Conservation (phyloP, 1,140 invertebrate genomes). For the Proctacanthus coquilletti region DNA sequence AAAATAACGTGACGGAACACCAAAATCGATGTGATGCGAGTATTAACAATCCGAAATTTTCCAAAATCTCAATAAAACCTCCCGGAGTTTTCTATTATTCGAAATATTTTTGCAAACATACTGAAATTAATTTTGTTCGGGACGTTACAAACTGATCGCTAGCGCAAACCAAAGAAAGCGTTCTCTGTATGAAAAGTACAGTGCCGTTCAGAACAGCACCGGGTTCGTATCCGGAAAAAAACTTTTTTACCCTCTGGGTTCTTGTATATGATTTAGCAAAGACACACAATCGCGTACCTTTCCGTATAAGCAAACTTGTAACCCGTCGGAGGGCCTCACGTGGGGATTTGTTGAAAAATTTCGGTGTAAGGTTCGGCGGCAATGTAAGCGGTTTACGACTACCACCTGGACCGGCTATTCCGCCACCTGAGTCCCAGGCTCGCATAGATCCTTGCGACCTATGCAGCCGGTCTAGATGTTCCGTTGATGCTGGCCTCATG, state of each 20-base stretch:
- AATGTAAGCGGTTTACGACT: conserved; percentile 58
- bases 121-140: neutral
- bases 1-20: too few relatives aligned
- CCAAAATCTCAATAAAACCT: conserved; percentile 1
- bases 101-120: neutral
- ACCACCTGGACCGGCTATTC: conserved; percentile 32
- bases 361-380: conserved; percentile 67
- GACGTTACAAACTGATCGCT: neutral
- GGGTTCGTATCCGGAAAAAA: too few relatives aligned
- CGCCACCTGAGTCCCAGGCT: conserved; percentile 28
- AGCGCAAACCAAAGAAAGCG: too few relatives aligned
- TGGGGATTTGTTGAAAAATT: conserved; percentile 73
- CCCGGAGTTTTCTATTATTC: too few relatives aligned
- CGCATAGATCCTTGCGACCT: conserved; percentile 32
- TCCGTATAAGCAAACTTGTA: conserved; percentile 71
- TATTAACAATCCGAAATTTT: neutral
- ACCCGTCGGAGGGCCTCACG: conserved; percentile 67
- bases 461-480: conserved; percentile 59
- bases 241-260: neutral
- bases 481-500: conserved; percentile 61
- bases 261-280: neutral
- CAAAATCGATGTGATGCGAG: too few relatives aligned
- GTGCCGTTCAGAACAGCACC: too few relatives aligned
- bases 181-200: too few relatives aligned
- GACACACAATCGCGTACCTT: conserved; percentile 39